Conservation (phyloP, 2,888 invertebrate species). For the Dendrolimus houi region DNA sequence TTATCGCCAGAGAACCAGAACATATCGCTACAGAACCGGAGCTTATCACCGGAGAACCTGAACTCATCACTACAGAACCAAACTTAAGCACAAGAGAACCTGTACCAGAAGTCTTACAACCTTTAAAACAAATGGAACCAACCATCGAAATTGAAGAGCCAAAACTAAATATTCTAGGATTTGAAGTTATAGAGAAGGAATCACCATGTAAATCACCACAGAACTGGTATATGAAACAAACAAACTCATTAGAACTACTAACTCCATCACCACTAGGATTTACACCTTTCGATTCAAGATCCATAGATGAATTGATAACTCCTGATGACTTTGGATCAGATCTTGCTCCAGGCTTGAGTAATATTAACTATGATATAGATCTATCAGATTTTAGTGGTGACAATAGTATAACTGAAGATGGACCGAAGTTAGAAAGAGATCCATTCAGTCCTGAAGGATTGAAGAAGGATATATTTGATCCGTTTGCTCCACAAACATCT, state of each 20-base stretch:
- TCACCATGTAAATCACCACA: slow-evolving; percentile 49
- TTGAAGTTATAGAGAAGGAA: slow-evolving; percentile 44
- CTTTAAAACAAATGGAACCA: slow-evolving; percentile 4
- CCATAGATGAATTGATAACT: slow-evolving; percentile 75
- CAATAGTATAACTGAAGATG: slow-evolving; percentile 79
- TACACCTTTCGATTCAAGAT: slow-evolving; percentile 75
- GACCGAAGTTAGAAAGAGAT: slow-evolving; percentile 60
- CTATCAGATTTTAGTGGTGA: slow-evolving; percentile 84
- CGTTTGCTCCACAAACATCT: slow-evolving; percentile 64
- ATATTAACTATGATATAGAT: slow-evolving; percentile 86
- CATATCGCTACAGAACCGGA: background rate
- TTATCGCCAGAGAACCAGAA: background rate
- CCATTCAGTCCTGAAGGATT: slow-evolving; percentile 74
- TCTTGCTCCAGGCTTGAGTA: slow-evolving; percentile 78
- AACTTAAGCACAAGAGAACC: background rate
- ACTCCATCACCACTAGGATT: slow-evolving; percentile 77
- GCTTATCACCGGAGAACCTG: background rate
- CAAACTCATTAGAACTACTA: slow-evolving; percentile 67
- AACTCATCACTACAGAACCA: background rate
- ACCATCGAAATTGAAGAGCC: slow-evolving; percentile 18
- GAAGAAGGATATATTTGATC: slow-evolving; percentile 55
- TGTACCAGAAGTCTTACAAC: background rate
- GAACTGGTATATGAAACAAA: slow-evolving; percentile 49
- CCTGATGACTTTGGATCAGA: slow-evolving; percentile 76
- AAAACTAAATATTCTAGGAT: slow-evolving; percentile 49